Conservation (phyloP, 2,888 invertebrate species). For the Rotaria magnacalcarata region DNA sequence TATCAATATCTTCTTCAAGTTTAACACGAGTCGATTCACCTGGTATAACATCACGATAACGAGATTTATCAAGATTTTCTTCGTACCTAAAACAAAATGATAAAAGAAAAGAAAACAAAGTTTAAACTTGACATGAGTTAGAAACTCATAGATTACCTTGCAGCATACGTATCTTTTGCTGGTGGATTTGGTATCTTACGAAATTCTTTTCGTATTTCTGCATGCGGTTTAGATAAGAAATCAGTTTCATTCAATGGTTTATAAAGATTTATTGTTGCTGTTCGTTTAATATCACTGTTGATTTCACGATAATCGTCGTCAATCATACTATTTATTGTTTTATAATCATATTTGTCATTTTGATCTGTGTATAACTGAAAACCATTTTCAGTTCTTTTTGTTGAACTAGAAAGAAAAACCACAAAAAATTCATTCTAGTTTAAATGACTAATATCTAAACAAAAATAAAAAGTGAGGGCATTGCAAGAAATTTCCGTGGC, state of each 20-base stretch:
- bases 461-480: no score
- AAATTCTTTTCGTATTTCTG: background rate
- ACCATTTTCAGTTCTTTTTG: background rate
- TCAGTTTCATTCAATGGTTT: background rate
- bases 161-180: background rate
- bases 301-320: background rate
- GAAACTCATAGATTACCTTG: background rate
- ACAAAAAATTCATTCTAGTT: background rate
- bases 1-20: conserved; percentile 63
- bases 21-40: conserved; percentile 89
- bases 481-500: no score
- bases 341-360: background rate
- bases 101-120: background rate
- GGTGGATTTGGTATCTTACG: conserved; percentile 27
- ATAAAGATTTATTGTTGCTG: background rate
- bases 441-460: no score
- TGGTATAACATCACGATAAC: conserved; percentile 89
- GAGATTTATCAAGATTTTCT: conserved; percentile 57
- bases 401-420: background rate
- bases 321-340: background rate
- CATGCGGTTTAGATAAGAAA: background rate
- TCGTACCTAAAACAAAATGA: conserved; percentile 7
- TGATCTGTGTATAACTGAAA: background rate
- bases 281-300: background rate
- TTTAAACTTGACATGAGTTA: no score